Conservation (phyloP, 2,113 vertebrate genomes). For the Todiramphus saurophagus region DNA sequence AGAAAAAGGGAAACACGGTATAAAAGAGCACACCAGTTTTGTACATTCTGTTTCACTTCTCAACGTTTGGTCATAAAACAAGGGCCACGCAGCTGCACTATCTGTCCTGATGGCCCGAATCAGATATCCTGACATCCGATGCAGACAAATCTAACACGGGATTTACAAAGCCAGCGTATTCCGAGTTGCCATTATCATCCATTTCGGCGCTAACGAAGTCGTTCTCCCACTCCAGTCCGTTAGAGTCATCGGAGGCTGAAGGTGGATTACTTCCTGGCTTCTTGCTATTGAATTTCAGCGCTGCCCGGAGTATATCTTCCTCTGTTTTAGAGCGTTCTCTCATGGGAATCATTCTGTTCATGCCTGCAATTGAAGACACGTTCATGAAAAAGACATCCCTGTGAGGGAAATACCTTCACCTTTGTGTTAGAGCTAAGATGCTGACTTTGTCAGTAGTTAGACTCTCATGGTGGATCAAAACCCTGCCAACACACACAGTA, state of each 20-base stretch:
- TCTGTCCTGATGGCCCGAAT: slow-evolving; percentile 78
- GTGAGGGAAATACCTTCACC: no score
- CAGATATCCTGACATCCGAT: slow-evolving; percentile 57
- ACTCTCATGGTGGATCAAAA: not conserved
- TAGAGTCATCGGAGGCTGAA: slow-evolving; percentile 92
- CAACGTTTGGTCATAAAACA: slow-evolving; percentile 18
- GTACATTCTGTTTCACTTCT: slow-evolving; percentile 21
- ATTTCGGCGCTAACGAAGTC: slow-evolving; percentile 90
- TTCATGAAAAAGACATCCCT: no score
- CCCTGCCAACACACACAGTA: not conserved
- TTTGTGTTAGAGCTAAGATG: not conserved
- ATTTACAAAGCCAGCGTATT: slow-evolving; percentile 92
- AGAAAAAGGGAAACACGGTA: not conserved
- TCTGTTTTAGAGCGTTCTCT: slow-evolving; percentile 93
- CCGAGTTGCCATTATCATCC: slow-evolving; percentile 86
- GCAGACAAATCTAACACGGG: slow-evolving; percentile 85
- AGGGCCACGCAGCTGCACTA: slow-evolving; percentile 51
- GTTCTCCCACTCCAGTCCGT: slow-evolving; percentile 95
- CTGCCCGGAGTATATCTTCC: slow-evolving; percentile 93
- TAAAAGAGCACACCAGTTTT: not conserved
- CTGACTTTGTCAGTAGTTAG: not conserved
- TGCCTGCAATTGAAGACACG: slow-evolving; percentile 73
- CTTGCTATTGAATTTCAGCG: slow-evolving; percentile 77
- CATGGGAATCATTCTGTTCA: slow-evolving; percentile 86
- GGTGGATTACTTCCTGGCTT: slow-evolving; percentile 82